Percentiles rank a stretch among this genome's conserved stretches.
Evolutionary conservation across 2,797 vertebrate species (phyloP).

Genomic region (Hybognathus amarus): DNA sequence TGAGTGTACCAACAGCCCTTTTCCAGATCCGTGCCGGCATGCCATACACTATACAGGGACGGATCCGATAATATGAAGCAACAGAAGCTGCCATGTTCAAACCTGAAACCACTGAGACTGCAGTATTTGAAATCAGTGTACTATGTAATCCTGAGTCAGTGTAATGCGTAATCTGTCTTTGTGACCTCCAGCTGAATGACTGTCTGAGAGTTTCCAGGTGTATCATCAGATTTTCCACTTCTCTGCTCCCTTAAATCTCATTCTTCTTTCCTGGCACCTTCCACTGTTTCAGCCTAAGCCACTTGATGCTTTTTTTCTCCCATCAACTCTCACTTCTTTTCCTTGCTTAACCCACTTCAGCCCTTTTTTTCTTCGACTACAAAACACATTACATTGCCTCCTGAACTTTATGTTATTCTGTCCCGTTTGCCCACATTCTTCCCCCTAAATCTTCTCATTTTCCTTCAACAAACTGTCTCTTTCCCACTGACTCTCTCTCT

Average conservation of each 20-base stretch:
- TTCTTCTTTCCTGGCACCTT: slow-evolving; percentile 48
- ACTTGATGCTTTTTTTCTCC: not conserved
- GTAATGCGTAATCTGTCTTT: slow-evolving; percentile 54
- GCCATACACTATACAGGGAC: slow-evolving; percentile 9
- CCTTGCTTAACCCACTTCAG: slow-evolving; percentile 11
- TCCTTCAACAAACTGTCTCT: slow-evolving; percentile 56
- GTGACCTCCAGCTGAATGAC: slow-evolving; percentile 48
- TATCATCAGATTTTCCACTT: slow-evolving; percentile 58
- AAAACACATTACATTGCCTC: slow-evolving; percentile 32
- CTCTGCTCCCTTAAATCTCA: slow-evolving; percentile 45
- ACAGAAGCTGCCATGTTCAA: not conserved
- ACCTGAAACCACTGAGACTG: not conserved
- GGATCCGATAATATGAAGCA: not conserved
- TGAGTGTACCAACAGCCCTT: not conserved
- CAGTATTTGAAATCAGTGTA: slow-evolving; percentile 26
- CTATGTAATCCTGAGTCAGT: slow-evolving; percentile 37
- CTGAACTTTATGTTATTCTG: slow-evolving; percentile 29
- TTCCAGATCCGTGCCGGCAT: not conserved
- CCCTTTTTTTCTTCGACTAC: slow-evolving; percentile 12
- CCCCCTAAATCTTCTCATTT: slow-evolving; percentile 63
- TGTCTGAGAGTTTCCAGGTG: slow-evolving; percentile 45
- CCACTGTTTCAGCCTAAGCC: not conserved
- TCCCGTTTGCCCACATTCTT: slow-evolving; percentile 54
- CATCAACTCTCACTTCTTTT: slow-evolving; percentile 26
- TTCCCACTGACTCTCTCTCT: slow-evolving; percentile 13